phyloP scores from a whole-genome alignment of 2,888 invertebrate genomes.

The Ormia ochracea region DNA sequence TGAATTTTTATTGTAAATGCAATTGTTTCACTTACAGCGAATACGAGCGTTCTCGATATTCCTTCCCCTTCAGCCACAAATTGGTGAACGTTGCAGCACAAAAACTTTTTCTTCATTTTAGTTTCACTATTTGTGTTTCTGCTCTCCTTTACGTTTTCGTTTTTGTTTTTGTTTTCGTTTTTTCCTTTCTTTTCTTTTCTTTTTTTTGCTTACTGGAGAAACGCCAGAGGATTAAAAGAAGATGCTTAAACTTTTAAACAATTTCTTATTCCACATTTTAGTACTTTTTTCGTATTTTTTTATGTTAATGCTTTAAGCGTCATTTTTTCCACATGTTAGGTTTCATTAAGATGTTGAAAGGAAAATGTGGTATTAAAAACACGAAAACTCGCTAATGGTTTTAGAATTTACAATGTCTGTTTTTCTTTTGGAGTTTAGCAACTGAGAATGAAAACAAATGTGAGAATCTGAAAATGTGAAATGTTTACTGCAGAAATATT shows the following conservation, averaged over 20 bases:
- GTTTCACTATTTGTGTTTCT: neutral
- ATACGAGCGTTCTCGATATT: neutral
- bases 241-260: neutral
- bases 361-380: neutral
- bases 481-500: neutral
- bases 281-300: slow-evolving; percentile 5
- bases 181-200: too few relatives aligned
- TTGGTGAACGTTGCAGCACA: neutral
- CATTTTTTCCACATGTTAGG: neutral
- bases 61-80: neutral
- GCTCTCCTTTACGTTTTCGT: too few relatives aligned
- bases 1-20: neutral
- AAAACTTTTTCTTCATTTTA: slow-evolving; percentile 3
- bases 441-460: neutral
- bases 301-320: slow-evolving; percentile 17
- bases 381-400: neutral
- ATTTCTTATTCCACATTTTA: neutral
- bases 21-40: neutral
- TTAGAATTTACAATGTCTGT: neutral
- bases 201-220: neutral
- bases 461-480: neutral
- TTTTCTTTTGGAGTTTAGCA: neutral
- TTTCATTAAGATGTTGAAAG: slow-evolving; percentile 2
- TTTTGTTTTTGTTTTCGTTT: too few relatives aligned
- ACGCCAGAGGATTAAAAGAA: neutral